Base-by-base conservation (phyloP, 2,113 vertebrate species). In the Corythaixoides concolor region DNA sequence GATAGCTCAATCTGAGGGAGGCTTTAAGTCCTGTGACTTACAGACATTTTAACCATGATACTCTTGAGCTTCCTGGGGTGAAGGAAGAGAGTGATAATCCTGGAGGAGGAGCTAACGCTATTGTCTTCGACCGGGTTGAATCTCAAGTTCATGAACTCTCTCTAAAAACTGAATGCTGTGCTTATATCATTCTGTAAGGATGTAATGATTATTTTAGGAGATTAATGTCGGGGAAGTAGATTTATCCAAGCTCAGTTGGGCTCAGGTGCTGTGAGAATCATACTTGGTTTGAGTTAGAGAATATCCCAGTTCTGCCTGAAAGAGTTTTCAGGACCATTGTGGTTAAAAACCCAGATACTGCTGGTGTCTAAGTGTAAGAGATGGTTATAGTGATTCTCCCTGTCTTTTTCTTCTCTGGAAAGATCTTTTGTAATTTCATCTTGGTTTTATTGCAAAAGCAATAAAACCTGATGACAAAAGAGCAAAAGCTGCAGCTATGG, bases 131-230 rank as follows among this genome's bases (percentile, higher is more conserved):
- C 39, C 69, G 69, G 20, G 32, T 45, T 64, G 45, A 52, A 45
- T 74, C 33, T 66, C 15, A 63, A 13, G 55, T 52, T 90, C 43
- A 8, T 28, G 22, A 75, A 47, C 14, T 53, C 16, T 43, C 45
- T 72, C 53, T 53, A 85, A 72, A 92, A 92, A 37, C 4, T 41
- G 18, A 77, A 23, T 68, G 23, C 27, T 74, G 9, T 67, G 27
- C 32, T 93, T 81, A 2, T 14, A 35, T 77, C 8, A 4, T 58
- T 75, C 43, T 63, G 1, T 43, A 62, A 78, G 73, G 27, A 45
- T 0, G 3, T 37, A 47, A 43, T 20, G 0, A 20, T 14, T 85
- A 1, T 43, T 84, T 72, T 50, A 68, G 41, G 41, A 45, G 32
- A 30, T n/a, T 5, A 11, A 26, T n/a, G 13, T 39, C 47, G 16